Evolutionary conservation across 2,113 vertebrate genomes (phyloP).

Genomic region (Tor tambroides): DNA sequence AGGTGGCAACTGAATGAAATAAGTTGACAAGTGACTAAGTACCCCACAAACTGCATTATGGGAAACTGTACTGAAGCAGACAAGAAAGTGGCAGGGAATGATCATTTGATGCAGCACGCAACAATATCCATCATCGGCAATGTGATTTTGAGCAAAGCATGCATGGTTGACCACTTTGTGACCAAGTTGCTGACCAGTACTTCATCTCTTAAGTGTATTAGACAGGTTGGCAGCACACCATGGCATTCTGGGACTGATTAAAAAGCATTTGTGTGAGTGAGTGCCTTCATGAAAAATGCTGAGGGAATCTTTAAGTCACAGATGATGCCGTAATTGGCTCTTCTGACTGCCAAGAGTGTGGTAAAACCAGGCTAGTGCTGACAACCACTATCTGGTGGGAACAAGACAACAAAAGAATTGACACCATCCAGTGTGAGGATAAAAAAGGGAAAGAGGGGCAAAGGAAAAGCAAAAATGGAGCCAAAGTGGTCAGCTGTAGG

Average conservation of each 20-base stretch:
- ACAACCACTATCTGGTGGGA: conserved; percentile 40
- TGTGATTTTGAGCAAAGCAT: conserved; percentile 7
- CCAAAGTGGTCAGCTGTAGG: not conserved
- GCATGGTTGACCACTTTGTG: conserved; percentile 1
- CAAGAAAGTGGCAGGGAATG: not conserved
- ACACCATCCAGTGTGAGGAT: not conserved
- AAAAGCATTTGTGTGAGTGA: conserved; percentile 15
- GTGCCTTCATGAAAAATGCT: conserved; percentile 12
- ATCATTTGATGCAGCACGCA: not conserved
- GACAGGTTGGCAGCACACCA: conserved; percentile 22
- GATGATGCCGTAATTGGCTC: conserved; percentile 33
- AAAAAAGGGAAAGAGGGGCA: not conserved
- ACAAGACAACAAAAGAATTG: conserved; percentile 1
- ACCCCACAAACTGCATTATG: conserved; percentile 29
- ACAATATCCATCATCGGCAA: not conserved
- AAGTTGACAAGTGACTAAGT: conserved; percentile 1
- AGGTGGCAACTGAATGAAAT: not conserved
- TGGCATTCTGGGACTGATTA: conserved; percentile 46
- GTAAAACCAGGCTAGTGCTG: conserved; percentile 27
- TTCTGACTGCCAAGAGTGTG: conserved; percentile 34
- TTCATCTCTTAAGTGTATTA: conserved; percentile 1
- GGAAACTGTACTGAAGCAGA: not conserved
- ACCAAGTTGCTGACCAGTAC: conserved; percentile 17
- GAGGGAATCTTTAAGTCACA: conserved; percentile 8
- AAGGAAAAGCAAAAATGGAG: not conserved